Evolutionary conservation across 2,113 vertebrate species (phyloP).

Genomic region (Turdus rufiventris): DNA sequence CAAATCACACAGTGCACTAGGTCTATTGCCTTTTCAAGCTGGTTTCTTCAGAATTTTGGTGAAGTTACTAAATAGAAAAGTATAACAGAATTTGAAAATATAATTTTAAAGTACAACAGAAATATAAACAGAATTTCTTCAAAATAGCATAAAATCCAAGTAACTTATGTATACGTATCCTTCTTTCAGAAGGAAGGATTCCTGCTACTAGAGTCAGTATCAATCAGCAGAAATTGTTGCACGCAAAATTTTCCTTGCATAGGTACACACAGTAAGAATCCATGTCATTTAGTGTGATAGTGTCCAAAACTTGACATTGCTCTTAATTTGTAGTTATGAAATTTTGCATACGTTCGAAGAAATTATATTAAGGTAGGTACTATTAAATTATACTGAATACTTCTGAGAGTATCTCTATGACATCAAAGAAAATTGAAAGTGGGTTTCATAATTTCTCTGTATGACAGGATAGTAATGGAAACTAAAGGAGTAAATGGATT

Average conservation of each 20-base stretch:
- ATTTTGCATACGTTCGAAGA: neutral
- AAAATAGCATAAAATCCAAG: neutral
- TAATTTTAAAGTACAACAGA: too few species aligned
- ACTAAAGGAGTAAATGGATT: neutral
- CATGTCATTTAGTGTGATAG: neutral
- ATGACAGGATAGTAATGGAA: neutral
- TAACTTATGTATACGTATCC: accelerated
- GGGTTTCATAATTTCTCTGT: neutral
- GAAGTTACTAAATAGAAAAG: neutral
- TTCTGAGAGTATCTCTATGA: neutral
- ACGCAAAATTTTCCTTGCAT: neutral
- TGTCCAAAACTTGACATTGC: neutral
- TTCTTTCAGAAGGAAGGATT: neutral
- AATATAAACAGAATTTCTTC: neutral
- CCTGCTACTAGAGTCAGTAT: neutral
- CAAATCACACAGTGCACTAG: accelerated
- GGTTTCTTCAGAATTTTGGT: neutral
- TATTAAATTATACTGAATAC: neutral
- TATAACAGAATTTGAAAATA: too few species aligned
- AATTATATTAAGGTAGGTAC: neutral
- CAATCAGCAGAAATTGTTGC: neutral
- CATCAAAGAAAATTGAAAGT: neutral
- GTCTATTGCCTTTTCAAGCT: neutral
- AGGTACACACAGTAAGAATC: neutral
- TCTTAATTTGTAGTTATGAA: neutral